phyloP scores from a whole-genome alignment of 1,140 invertebrate species.

The Bombus polaris region DNA sequence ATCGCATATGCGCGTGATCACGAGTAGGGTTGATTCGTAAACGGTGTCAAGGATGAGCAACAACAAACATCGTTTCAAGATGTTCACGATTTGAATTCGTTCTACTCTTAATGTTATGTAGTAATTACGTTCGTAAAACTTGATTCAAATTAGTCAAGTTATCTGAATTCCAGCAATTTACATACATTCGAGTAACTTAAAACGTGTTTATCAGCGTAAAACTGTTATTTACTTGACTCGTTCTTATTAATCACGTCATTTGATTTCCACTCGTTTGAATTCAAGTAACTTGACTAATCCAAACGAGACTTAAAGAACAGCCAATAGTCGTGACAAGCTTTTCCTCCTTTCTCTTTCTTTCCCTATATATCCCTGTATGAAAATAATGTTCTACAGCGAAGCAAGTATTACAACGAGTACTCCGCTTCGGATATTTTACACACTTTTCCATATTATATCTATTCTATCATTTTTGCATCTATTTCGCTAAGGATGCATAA shows the following conservation, averaged over 20 bases:
- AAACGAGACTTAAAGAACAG: neutral
- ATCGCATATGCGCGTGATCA: constrained; percentile 25
- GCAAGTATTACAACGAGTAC: too few relatives aligned
- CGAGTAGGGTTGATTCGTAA: constrained; percentile 27
- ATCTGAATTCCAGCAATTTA: neutral
- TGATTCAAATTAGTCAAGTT: neutral
- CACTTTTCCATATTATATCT: too few relatives aligned
- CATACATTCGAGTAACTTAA: neutral
- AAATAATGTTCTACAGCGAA: too few relatives aligned
- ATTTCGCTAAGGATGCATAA: too few relatives aligned
- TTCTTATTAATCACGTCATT: neutral
- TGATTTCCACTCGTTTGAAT: neutral
- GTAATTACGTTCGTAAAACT: neutral
- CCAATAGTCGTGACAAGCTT: too few relatives aligned
- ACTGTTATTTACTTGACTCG: neutral
- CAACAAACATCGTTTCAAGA: neutral
- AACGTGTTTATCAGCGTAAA: neutral
- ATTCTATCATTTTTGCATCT: neutral
- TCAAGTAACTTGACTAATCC: neutral
- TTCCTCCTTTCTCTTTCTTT: neutral
- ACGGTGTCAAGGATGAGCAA: constrained; percentile 33
- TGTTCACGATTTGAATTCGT: neutral
- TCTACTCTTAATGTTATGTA: neutral
- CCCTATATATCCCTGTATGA: too few relatives aligned
- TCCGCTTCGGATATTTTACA: too few relatives aligned